Base-by-base conservation (phyloP, 2,113 vertebrate genomes). In the Fulmarus glacialis region DNA sequence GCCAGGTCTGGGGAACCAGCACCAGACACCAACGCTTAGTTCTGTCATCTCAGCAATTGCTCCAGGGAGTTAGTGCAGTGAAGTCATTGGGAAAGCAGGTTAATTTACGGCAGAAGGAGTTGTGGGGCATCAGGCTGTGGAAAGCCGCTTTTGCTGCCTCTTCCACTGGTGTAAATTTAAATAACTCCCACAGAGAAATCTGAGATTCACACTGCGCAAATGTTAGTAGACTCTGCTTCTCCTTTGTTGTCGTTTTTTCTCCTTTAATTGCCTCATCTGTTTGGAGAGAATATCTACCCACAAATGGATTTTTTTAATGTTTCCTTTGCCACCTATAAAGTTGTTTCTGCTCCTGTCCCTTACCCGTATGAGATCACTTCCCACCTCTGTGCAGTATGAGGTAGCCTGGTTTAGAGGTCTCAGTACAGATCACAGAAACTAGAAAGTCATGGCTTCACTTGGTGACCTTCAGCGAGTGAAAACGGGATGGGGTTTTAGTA, bases 111-210 rank as follows among this genome's bases (percentile, higher is more conserved):
- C 92, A 87, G 89, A 2, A 82, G 93, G 95, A 87, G 92, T 82
- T 38, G 84, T 43, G 89, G 97, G 95, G 87, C 83, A 95, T 9
- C 7, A 2, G 84, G 97, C 90, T 93, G 82, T 59, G 87, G 32
- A 94, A 88, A 96, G 92, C 42, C 88, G 73, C 93, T 94, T 77
- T 27, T 82, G 85, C 90, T 80, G 93, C 90, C 48, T 27, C 82
- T 73, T 92, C 80, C 88, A 34, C 72, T 26, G 82, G 93, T 89
- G 94, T 88, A 92, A 95, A 97, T 95, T 95, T 94, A 94, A 97
- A 58, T 86, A 95, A 95, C 88, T 92, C 94, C 92, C 93, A 97
- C 94, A 74, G 95, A 97, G 96, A 92, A 96, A 95, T 62, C 85
- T 11, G 52, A 70, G 90, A 92, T 92, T 90, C 90, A 90, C 93